Conservation (phyloP, 2,888 invertebrate species). For the Octodonta nipae region DNA sequence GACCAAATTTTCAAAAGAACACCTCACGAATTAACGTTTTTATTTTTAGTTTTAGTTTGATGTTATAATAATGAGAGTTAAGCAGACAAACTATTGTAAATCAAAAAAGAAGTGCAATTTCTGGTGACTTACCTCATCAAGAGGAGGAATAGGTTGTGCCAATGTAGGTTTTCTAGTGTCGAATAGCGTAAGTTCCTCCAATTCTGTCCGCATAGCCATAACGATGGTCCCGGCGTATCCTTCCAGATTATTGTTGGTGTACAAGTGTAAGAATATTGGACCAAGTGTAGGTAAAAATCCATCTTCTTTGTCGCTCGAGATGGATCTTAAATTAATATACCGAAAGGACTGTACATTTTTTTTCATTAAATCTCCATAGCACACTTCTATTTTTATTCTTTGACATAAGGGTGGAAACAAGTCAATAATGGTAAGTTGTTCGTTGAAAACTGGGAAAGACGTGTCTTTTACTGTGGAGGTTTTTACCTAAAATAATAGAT, state of each 20-base stretch:
- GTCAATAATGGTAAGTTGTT: constrained; percentile 64
- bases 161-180: constrained; percentile 11
- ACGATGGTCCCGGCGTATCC: constrained; percentile 60
- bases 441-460: constrained; percentile 57
- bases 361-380: constrained; percentile 27
- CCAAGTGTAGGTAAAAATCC: constrained; percentile 73
- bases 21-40: too few species aligned
- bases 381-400: constrained; percentile 53
- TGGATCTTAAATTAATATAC: constrained; percentile 42
- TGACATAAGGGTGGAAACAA: constrained; percentile 71
- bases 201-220: constrained; percentile 56
- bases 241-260: constrained; percentile 46
- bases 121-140: constrained; percentile 18
- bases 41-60: too few species aligned
- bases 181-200: constrained; percentile 26
- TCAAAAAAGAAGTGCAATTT: too few species aligned
- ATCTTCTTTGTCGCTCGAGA: constrained; percentile 46
- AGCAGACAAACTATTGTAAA: too few species aligned
- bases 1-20: too few species aligned
- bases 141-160: constrained; percentile 26
- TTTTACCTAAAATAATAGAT: constrained; percentile 30
- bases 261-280: constrained; percentile 67
- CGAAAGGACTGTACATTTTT: constrained; percentile 40
- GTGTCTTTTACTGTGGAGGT: constrained; percentile 50
- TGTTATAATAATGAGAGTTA: too few species aligned